Evolutionary conservation across 2,113 vertebrate species (phyloP), one percentile per base, ranked within the genome.

Genomic region (Falco punctatus): DNA sequence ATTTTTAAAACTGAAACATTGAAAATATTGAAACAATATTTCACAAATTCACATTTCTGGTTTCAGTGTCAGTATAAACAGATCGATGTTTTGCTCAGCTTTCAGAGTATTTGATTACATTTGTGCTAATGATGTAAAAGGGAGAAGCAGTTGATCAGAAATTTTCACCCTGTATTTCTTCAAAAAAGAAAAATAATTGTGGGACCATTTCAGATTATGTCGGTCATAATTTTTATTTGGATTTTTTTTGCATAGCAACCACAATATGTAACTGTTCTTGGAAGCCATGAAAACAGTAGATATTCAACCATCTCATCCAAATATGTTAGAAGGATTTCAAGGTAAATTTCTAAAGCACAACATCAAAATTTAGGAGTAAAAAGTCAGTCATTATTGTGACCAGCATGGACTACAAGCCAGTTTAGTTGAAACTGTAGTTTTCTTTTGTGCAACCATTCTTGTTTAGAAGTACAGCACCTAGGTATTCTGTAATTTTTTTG

Each of bases 271-370:
- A 59, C 10, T 55, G 1, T 33, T 51, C 46, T 62, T 90, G 78
- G 65, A 88, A 70, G 80, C 91, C 33, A 80, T 51, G 52, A 91
- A 94, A 93, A 81, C 27, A 51, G 57, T 52, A 87, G 61, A 33
- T 92, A 84, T 67, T 96, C 48, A 78, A 3, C 21, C 16, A n/a
- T 44, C 13, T 75, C 28, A 55, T 80, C 24, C n/a, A 67, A 71
- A 58, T 73, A 40, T 13, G 2, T 44, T 57, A 46, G 65, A 32
- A 74, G 14, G 18, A n/a, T 85, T 90, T 88, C 42, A 73, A 70
- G 30, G 13, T 15, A 69, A 28, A 70, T 49, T 88, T 79, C 21
- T 92, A 73, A 82, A 62, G 42, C 3, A 4, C 22, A 35, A 38
- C 28, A 20, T 46, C 12, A 81, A 55, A 87, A 55, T 3, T 58